Evolutionary conservation across 2,113 vertebrate species (phyloP), one percentile per base, ranked within the genome.

Genomic region (Prochilodus magdalenae): DNA sequence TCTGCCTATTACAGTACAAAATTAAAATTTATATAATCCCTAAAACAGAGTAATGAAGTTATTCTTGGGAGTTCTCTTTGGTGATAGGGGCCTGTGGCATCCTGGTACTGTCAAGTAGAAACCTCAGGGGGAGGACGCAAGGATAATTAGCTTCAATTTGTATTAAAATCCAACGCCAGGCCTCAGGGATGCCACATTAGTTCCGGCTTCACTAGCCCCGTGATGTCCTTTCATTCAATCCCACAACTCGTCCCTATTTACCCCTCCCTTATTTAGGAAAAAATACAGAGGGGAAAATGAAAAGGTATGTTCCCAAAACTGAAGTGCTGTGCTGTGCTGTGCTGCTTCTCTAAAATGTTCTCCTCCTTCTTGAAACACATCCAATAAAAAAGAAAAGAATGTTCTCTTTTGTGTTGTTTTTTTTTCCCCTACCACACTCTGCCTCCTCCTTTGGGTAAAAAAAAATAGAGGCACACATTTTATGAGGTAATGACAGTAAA

Each of bases 131-230:
- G 85, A 87, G 82, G 86, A 90, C 76, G 88, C 57, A 80, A 30
- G 79, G 83, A 87, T 92, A 93, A 94, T 94, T 93, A 94, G 91
- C 86, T 89, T 89, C 91, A 93, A 94, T 94, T 94, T 93, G 93
- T 94, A 91, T 91, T 80, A 87, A 87, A 84, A 85, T 84, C 77
- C 89, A 90, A 85, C 84, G 86, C 86, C 88, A 87, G 79, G 84
- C 91, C 85, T 78, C 88, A 90, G 81, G 79, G 81, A 92, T 84
- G 89, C 88, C 89, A 86, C 89, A 93, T 94, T 94, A 91, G 94
- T 94, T 94, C 89, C 89, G 87, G 85, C 90, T 92, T 86, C 83
- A 84, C 87, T 82, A 83, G 87, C 83, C 81, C 86, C 84, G 88
- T 83, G 86, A 86, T 85, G 81, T 90, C 88, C 88, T 92, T 93